phyloP scores from a whole-genome alignment of 92 coral and sea anemone genomes.

The Scolanthus callimorphus region DNA sequence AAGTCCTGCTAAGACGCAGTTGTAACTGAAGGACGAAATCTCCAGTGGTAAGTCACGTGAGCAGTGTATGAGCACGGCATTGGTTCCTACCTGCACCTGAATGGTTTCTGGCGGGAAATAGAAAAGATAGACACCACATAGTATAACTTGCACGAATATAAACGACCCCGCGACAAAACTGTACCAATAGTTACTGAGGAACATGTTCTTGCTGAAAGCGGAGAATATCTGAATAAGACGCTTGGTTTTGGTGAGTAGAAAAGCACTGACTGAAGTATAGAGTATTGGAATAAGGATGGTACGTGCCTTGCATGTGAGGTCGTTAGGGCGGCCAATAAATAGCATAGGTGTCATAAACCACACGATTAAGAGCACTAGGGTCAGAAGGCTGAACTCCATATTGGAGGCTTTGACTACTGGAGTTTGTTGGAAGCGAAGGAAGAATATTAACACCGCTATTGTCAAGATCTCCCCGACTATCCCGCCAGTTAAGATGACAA shows the following conservation, averaged over 20 bases:
- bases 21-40: constrained; percentile 63
- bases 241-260: constrained; percentile 87
- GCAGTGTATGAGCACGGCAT: constrained; percentile 49
- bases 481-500: constrained; percentile 52
- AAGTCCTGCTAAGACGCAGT: constrained; percentile 55
- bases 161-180: constrained; percentile 72
- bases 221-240: constrained; percentile 88
- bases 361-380: constrained; percentile 46
- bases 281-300: constrained; percentile 57
- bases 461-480: constrained; percentile 64
- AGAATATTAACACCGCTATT: constrained; percentile 56
- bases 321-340: constrained; percentile 71
- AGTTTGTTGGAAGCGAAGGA: constrained; percentile 67
- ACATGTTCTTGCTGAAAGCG: constrained; percentile 61
- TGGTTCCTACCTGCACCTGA: constrained; percentile 17
- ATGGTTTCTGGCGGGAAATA: constrained; percentile 59
- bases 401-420: constrained; percentile 92
- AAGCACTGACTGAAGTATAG: constrained; percentile 81
- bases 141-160: constrained; percentile 55
- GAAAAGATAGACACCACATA: constrained; percentile 41
- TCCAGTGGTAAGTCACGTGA: constrained; percentile 55
- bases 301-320: constrained; percentile 49
- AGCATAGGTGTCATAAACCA: constrained; percentile 74
- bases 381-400: constrained; percentile 60
- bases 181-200: constrained; percentile 82